Evolutionary conservation across 2,888 invertebrate genomes (phyloP).

Genomic region (Tenthredo livida): DNA sequence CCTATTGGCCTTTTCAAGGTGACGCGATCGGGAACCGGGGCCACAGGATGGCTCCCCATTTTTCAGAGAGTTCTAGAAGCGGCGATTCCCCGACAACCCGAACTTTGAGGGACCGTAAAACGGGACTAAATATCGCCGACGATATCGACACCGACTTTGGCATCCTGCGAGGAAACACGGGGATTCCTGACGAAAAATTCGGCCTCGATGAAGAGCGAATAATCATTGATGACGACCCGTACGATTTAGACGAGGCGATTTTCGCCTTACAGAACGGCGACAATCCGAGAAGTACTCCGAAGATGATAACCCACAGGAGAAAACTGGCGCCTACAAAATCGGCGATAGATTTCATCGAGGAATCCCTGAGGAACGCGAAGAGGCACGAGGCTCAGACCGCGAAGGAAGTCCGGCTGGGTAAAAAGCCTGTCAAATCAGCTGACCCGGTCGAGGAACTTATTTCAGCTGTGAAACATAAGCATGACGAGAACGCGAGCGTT

Average conservation of each 20-base stretch:
- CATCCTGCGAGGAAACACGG: conserved; percentile 65
- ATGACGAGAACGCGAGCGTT: conserved; percentile 7
- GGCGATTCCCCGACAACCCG: conserved; percentile 60
- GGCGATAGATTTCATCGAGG: conserved; percentile 73
- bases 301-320: conserved; percentile 36
- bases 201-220: conserved; percentile 75
- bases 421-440: neutral
- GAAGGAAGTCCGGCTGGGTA: conserved; percentile 9
- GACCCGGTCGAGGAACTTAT: conserved; percentile 28
- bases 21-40: conserved; percentile 84
- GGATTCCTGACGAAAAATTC: conserved; percentile 73
- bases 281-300: conserved; percentile 49
- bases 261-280: conserved; percentile 68
- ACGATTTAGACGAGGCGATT: conserved; percentile 70
- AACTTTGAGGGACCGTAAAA: conserved; percentile 57
- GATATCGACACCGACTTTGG: conserved; percentile 64
- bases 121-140: conserved; percentile 57
- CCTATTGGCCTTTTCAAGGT: conserved; percentile 90
- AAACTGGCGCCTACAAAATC: conserved; percentile 76
- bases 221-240: conserved; percentile 75
- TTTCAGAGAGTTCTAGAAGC: conserved; percentile 57
- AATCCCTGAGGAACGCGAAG: conserved; percentile 68
- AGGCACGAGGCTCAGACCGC: conserved; percentile 55
- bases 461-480: conserved; percentile 25
- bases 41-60: conserved; percentile 81